phyloP scores from a whole-genome alignment of 2,888 invertebrate species.

The Adelphocoris suturalis region DNA sequence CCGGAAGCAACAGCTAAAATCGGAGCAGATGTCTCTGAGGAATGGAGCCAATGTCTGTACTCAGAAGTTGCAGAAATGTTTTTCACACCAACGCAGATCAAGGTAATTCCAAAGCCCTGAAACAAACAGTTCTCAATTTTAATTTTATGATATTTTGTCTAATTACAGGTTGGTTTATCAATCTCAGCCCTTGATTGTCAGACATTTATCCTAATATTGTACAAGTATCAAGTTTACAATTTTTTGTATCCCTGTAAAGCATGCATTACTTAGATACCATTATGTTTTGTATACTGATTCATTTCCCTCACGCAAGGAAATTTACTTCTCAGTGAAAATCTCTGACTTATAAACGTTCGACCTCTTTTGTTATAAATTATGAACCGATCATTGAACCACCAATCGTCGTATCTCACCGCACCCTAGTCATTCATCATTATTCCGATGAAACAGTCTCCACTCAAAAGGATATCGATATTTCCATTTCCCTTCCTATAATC shows the following conservation, averaged over 20 bases:
- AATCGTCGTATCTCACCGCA: too few species aligned
- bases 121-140: too few species aligned
- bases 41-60: constrained; percentile 21
- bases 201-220: too few species aligned
- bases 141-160: too few species aligned
- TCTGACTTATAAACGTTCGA: neutral
- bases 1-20: constrained; percentile 31
- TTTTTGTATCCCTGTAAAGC: too few species aligned
- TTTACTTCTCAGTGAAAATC: neutral
- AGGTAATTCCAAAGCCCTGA: constrained; percentile 54
- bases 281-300: too few species aligned
- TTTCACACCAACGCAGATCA: constrained; percentile 47
- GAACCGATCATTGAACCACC: neutral
- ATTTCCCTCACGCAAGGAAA: neutral
- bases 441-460: too few species aligned
- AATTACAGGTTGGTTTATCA: too few species aligned
- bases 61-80: constrained; percentile 13
- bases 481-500: neutral
- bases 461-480: neutral
- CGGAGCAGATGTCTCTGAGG: constrained; percentile 20
- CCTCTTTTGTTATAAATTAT: neutral
- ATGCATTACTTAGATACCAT: too few species aligned
- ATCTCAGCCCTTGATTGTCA: too few species aligned
- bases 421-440: neutral
- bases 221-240: too few species aligned